Evolutionary conservation across 2,888 invertebrate genomes (phyloP), one percentile per base, ranked within the genome.

Genomic region (Cheilosia vulpina): DNA sequence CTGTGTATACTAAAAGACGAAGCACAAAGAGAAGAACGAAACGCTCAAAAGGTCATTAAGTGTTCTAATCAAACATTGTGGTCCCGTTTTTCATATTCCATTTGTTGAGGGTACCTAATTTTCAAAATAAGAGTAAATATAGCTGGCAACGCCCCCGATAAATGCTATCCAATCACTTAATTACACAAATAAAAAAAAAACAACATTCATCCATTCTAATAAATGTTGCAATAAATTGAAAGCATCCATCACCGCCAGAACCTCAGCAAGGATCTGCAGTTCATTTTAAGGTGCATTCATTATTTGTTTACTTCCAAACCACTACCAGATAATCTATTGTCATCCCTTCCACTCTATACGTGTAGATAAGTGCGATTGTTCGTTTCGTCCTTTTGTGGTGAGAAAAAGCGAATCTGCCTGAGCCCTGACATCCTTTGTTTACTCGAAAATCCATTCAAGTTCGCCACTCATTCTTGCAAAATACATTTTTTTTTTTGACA

Each of bases 351-450:
- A 45, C 3, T 9, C 58, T 60, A 66, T 52, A 13, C 34, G 34
- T 38, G 34, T 47, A 73, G 82, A 83, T 79, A 84, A 85, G 55
- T 76, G 24, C 53, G 71, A 68, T 80, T 85, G 76, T 85, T 85
- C 80, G 76, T 85, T 60, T 38, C 57, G 62, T 76, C 76, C 71
- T 77, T 75, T 80, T 85, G 76, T 84, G 84, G 84, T 79, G 79
- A 79, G 75, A 79, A 65, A 79, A 79, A 45, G 80, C 76, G 76
- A 81, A 78, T 71, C 53, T 55, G 58, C 58, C 52, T 52, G 27
- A 47, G 43, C 21, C 21, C 43, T 41, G 53, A 13, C 43, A 66
- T 72, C 72, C 63, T 75, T 84, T 84, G 84, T 84, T 75, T 75
- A 57, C 47, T 60, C 47, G 15, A 69, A 24, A 66, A 65, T 65